Conservation (phyloP, 1,140 invertebrate genomes). For the Musca domestica region DNA sequence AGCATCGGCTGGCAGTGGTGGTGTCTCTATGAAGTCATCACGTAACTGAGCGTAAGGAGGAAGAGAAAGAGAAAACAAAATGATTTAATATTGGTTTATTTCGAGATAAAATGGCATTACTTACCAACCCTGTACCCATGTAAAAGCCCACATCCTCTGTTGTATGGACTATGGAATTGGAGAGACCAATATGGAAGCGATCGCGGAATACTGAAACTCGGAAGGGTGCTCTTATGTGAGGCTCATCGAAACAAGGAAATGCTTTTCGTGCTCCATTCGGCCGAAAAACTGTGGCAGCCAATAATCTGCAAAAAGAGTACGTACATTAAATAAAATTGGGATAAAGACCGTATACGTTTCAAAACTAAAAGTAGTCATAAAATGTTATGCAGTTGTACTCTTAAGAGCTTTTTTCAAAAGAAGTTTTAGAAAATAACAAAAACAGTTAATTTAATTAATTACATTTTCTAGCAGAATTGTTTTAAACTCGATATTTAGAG, state of each 20-base stretch:
- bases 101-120: slow-evolving; percentile 34
- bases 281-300: slow-evolving; percentile 94
- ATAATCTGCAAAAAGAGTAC: slow-evolving; percentile 62
- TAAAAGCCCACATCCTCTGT: slow-evolving; percentile 85
- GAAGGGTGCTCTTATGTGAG: slow-evolving; percentile 91
- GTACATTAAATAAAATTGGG: no score
- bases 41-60: slow-evolving; percentile 35
- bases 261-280: slow-evolving; percentile 89
- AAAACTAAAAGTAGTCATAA: background rate
- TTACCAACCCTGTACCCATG: slow-evolving; percentile 78
- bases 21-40: slow-evolving; percentile 53
- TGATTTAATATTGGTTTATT: background rate
- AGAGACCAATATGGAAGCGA: slow-evolving; percentile 79
- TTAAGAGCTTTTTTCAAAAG: no score
- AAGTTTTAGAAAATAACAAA: no score
- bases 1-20: slow-evolving; percentile 50
- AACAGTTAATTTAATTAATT: no score
- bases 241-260: slow-evolving; percentile 97
- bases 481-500: no score
- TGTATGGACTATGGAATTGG: slow-evolving; percentile 86
- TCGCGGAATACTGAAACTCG: slow-evolving; percentile 85
- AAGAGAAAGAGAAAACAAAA: background rate
- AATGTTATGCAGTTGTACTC: no score
- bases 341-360: background rate
- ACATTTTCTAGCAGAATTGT: no score